Evolutionary conservation across 2,797 vertebrate genomes (phyloP).

Genomic region (Pelodytes ibericus): DNA sequence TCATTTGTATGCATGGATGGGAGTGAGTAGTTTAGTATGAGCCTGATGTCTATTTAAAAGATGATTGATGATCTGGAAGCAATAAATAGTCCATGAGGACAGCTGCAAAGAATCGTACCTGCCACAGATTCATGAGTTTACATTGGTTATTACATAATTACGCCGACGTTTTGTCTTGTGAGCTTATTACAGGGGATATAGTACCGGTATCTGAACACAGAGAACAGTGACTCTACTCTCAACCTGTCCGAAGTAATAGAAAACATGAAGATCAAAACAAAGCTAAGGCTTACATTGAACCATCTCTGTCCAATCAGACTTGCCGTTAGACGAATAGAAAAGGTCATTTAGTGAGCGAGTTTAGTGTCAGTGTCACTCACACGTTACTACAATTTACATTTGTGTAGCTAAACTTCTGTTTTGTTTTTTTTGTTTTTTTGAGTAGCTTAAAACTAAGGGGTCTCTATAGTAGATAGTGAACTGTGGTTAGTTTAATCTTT

Average conservation of each 20-base stretch:
- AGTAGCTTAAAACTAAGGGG: no score
- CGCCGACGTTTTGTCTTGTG: slow-evolving; percentile 12
- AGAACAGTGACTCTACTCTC: not conserved
- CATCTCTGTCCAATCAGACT: no score
- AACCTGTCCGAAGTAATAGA: not conserved
- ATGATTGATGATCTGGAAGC: slow-evolving; percentile 43
- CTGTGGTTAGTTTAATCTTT: no score
- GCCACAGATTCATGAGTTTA: slow-evolving; percentile 12
- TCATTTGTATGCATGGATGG: slow-evolving; percentile 31
- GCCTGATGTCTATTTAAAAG: slow-evolving; percentile 30
- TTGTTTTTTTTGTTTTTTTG: no score
- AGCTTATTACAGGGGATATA: not conserved
- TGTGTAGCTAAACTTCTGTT: no score
- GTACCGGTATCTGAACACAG: not conserved
- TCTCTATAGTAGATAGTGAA: no score
- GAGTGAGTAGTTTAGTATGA: slow-evolving; percentile 19
- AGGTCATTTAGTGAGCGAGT: no score
- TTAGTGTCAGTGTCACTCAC: no score
- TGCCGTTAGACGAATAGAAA: no score
- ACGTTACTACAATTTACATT: no score
- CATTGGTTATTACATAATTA: slow-evolving; percentile 36
- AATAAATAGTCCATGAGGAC: slow-evolving; percentile 28
- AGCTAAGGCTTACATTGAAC: no score
- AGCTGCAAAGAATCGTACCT: slow-evolving; percentile 32
- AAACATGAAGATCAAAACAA: not conserved